Evolutionary conservation across 2,797 vertebrate genomes (phyloP).

Genomic region (Mormyrus proboscirostris): DNA sequence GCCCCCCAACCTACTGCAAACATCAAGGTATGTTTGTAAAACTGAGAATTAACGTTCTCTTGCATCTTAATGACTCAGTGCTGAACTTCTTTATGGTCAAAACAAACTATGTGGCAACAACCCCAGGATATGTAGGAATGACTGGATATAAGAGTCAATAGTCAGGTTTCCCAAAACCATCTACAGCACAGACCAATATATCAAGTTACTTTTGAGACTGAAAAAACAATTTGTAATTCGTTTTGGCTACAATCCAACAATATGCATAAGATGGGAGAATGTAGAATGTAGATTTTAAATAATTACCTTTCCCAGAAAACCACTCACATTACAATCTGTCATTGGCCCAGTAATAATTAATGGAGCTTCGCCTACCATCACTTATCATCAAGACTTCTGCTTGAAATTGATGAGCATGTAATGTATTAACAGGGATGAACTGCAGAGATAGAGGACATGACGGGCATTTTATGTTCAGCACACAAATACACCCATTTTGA

Average conservation of each 20-base stretch:
- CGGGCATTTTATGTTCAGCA: background rate
- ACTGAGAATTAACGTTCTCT: background rate
- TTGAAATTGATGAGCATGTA: conserved; percentile 35
- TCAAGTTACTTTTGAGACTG: background rate
- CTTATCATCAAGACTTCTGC: conserved; percentile 30
- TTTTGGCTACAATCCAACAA: conserved; percentile 50
- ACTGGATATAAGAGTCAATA: background rate
- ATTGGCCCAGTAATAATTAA: conserved; percentile 47
- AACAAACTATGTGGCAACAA: background rate
- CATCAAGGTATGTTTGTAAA: background rate
- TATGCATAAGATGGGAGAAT: background rate
- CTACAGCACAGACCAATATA: background rate
- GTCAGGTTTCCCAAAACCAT: background rate
- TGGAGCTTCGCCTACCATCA: conserved; percentile 38
- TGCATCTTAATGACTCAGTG: background rate
- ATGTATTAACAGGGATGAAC: conserved; percentile 37
- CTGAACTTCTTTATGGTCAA: background rate
- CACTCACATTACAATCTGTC: conserved; percentile 42
- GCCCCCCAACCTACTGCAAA: background rate
- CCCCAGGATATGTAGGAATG: background rate
- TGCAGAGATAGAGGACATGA: background rate
- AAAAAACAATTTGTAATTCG: conserved; percentile 64
- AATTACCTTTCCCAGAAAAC: conserved; percentile 10
- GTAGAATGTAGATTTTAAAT: conserved; percentile 14
- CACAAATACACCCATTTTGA: background rate